Evolutionary conservation across 92 coral and sea anemone species (phyloP), one percentile per base, ranked within the genome.

Genomic region (Meandrina meandrites): DNA sequence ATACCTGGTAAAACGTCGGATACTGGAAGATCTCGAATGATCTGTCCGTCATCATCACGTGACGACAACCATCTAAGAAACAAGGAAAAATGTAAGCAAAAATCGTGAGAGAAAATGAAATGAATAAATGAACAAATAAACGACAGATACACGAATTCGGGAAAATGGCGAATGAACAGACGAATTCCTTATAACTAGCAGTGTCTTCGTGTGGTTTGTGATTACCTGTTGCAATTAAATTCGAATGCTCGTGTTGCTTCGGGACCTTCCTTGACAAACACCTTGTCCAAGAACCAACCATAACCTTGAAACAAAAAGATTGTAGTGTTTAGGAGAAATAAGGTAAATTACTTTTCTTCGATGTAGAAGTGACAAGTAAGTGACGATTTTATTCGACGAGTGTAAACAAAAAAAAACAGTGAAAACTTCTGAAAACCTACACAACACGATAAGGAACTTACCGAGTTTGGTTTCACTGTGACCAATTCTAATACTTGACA

Each of bases 1-100:
- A 60, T 83, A 97, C 99, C 95, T 92, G 99, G 94, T 34, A 95
- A 85, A 73, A 94, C 90, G 71, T 92, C 96, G 37, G 93, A 87
- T 28, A 91, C 66, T 16, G 98, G 93, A 76, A 97, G 90, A 78
- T 97, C 99, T 72, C 99, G 95, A 83, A 97, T 87, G 31, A 97
- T 93, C 86, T 97, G 99, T 5, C 99, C 99, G 79, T 97, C 99
- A 60, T 95, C 99, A 54, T 93, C 98, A 40, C 96, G 91, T 75
- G 99, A 93, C 15, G 99, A 97, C 47, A 97, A 88, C 99, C 99
- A 97, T 75, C 98, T 93, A 57, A 5, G 17, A 47, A 85, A 19
- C 27, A 48, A 48, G 11, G 1, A 68, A 45, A n/a, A 80, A 27
- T 17, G 37, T 45, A 4, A 21, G 45, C 6, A 6, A 40, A 6